A percentile compares a stretch with the other conserved stretches of the same genome.
phyloP scores from a whole-genome alignment of 2,797 vertebrate genomes.

The Saxicola maurus region DNA sequence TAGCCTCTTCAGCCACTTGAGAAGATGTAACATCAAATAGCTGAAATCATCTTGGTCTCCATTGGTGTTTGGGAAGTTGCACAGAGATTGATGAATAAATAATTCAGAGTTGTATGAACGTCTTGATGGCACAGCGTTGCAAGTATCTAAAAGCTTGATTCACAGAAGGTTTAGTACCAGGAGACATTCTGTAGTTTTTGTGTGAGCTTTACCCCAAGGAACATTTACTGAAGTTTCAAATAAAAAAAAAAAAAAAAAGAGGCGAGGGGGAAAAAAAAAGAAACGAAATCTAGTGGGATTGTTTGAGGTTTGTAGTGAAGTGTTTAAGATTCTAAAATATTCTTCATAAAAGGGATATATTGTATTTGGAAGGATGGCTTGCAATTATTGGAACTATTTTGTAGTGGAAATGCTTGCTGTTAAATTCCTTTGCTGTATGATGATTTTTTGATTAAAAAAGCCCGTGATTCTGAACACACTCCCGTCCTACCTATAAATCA shows the following conservation, averaged over 20 bases:
- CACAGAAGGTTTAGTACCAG: conserved; percentile 56
- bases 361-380: background rate
- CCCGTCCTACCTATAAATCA: background rate
- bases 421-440: background rate
- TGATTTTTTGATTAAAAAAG: background rate
- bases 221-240: conserved; percentile 46
- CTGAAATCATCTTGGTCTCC: conserved; percentile 68
- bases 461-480: background rate
- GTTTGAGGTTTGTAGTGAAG: conserved; percentile 8
- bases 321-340: conserved; percentile 11
- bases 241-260: background rate
- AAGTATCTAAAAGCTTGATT: conserved; percentile 78
- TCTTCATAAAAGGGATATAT: background rate
- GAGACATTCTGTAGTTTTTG: conserved; percentile 54
- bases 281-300: background rate
- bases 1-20: conserved; percentile 78
- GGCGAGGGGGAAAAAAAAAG: rapidly evolving
- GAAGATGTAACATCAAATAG: conserved; percentile 82
- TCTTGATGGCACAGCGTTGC: conserved; percentile 68
- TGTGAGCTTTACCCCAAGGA: conserved; percentile 60
- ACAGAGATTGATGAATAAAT: conserved; percentile 77
- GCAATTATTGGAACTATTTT: background rate
- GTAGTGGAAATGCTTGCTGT: background rate
- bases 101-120: conserved; percentile 73
- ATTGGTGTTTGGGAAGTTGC: conserved; percentile 70